Conservation (phyloP, 2,113 vertebrate genomes). For the Dicerorhinus sumatrensis region DNA sequence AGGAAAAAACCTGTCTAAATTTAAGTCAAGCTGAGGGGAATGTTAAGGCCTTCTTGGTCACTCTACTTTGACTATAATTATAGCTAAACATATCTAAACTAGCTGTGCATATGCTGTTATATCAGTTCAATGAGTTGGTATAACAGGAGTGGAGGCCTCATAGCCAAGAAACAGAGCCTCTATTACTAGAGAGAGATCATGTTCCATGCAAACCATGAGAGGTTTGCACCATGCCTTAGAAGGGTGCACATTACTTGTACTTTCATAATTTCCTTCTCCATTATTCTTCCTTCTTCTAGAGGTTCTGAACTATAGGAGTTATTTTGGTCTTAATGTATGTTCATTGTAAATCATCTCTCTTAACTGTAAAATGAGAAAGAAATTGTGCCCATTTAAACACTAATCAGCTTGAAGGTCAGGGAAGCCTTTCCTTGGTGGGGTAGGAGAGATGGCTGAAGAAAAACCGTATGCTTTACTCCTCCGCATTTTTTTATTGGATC, state of each 20-base stretch:
- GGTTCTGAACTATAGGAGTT: neutral
- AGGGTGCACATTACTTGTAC: neutral
- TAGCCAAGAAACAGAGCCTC: neutral
- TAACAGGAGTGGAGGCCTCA: neutral
- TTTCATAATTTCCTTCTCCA: neutral
- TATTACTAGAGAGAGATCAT: too few relatives aligned
- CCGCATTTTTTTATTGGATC: neutral
- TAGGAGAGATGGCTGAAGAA: neutral
- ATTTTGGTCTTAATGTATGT: neutral
- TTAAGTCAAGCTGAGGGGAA: neutral
- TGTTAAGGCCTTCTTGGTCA: neutral
- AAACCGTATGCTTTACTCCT: neutral
- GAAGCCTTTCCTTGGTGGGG: neutral
- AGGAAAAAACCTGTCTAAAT: neutral
- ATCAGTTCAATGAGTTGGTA: neutral
- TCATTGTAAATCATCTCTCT: neutral
- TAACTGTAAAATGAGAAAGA: neutral
- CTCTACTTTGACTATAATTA: neutral
- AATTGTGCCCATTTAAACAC: neutral
- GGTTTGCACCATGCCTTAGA: neutral
- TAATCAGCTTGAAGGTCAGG: neutral
- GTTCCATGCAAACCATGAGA: neutral
- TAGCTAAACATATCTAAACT: neutral
- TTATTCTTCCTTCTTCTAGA: neutral
- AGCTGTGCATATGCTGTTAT: neutral